A percentile compares a stretch with the other conserved stretches of the same genome.
phyloP scores from a whole-genome alignment of 1,140 invertebrate species.

The Drosophila pectinifera region DNA sequence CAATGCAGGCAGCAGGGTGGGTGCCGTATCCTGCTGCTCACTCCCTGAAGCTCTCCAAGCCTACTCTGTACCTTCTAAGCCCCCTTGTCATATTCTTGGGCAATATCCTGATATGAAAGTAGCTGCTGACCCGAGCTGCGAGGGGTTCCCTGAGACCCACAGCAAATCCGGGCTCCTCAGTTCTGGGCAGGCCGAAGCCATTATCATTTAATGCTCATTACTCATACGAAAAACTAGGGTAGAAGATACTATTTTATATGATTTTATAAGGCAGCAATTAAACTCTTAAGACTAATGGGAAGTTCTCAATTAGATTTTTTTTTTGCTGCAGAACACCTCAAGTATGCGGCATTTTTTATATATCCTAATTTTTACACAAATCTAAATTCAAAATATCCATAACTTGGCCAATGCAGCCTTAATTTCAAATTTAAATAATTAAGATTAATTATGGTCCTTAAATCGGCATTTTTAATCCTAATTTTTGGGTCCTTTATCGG shows the following conservation, averaged over 20 bases:
- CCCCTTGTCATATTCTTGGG: slow-evolving; percentile 73
- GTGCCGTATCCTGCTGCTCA: slow-evolving; percentile 24
- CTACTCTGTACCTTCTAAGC: slow-evolving; percentile 51
- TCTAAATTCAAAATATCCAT: too few species aligned
- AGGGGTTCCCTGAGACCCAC: neutral
- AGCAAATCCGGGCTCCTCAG: slow-evolving; percentile 3
- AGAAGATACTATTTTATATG: neutral
- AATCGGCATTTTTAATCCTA: too few species aligned
- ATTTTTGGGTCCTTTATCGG: too few species aligned
- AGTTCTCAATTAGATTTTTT: too few species aligned
- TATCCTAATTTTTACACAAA: too few species aligned
- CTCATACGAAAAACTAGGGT: neutral
- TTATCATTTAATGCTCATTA: slow-evolving; percentile 28
- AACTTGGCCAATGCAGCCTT: too few species aligned
- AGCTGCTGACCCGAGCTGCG: slow-evolving; percentile 15
- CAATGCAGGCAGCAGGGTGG: slow-evolving; percentile 51
- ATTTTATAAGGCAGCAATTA: slow-evolving; percentile 1
- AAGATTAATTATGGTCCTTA: too few species aligned
- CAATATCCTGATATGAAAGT: slow-evolving; percentile 58
- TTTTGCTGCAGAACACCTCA: too few species aligned
- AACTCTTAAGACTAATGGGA: neutral
- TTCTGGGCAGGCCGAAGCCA: neutral
- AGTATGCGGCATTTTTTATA: too few species aligned
- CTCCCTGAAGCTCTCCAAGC: neutral
- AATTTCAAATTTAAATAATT: too few species aligned